phyloP scores from a whole-genome alignment of 2,113 vertebrate species.

The Perca fluviatilis region DNA sequence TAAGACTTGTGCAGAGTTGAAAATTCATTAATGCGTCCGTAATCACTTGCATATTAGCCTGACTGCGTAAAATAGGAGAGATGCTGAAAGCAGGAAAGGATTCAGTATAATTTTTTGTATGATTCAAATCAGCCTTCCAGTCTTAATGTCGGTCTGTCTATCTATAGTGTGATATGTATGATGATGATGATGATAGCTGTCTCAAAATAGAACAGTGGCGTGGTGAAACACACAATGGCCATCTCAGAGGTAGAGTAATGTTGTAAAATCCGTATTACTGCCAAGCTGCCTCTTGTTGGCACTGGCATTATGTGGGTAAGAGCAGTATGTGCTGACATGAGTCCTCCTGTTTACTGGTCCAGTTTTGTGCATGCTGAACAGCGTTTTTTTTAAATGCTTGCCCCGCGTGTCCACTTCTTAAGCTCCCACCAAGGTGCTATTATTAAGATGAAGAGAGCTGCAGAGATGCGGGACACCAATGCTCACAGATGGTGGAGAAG shows the following conservation, averaged over 20 bases:
- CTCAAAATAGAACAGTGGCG: conserved; percentile 53
- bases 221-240: conserved; percentile 43
- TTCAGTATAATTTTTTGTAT: conserved; percentile 28
- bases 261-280: conserved; percentile 14
- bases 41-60: conserved; percentile 72
- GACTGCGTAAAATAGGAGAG: conserved; percentile 60
- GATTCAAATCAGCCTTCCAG: conserved; percentile 55
- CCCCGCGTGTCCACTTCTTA: conserved; percentile 47
- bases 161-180: conserved; percentile 33
- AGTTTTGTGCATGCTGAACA: conserved; percentile 68
- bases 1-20: conserved; percentile 54
- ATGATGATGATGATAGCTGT: conserved; percentile 53
- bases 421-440: conserved; percentile 71
- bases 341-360: conserved; percentile 53
- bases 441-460: conserved; percentile 65
- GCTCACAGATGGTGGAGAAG: conserved; percentile 61
- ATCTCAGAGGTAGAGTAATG: conserved; percentile 1
- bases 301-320: conserved; percentile 13
- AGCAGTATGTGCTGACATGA: conserved; percentile 68
- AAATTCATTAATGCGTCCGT: conserved; percentile 67
- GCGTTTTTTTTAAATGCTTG: conserved; percentile 63
- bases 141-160: conserved; percentile 36
- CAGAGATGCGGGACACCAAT: conserved; percentile 27
- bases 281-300: conserved; percentile 31
- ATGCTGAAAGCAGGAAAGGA: conserved; percentile 49